phyloP scores from a whole-genome alignment of 2,797 vertebrate species.

The Brachymystax lenok region DNA sequence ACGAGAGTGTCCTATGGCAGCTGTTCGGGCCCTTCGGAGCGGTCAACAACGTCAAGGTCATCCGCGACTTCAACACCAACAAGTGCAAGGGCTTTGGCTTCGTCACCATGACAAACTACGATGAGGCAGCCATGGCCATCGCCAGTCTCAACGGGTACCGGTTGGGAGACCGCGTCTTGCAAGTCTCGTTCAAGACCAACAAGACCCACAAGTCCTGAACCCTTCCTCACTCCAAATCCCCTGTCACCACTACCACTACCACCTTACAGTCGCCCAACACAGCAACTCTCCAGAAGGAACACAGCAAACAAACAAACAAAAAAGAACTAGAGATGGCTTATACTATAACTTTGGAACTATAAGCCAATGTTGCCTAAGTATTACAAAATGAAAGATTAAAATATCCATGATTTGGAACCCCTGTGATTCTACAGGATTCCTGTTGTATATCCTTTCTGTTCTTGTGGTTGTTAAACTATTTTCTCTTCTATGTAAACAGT shows the following conservation, averaged over 20 bases:
- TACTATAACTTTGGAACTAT: conserved; percentile 99
- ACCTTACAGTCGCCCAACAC: conserved; percentile 79
- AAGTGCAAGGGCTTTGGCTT: conserved; percentile 99
- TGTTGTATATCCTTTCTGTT: conserved; percentile 82
- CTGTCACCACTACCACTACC: conserved; percentile 50
- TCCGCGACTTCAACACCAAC: conserved; percentile 99
- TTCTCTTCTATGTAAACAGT: conserved; percentile 84
- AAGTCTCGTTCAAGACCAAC: conserved; percentile 99
- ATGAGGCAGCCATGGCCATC: conserved; percentile 99
- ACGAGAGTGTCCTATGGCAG: conserved; percentile 99
- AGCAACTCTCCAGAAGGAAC: conserved; percentile 77
- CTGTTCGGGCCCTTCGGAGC: conserved; percentile 98
- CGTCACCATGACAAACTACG: conserved; percentile 99
- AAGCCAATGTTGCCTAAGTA: conserved; percentile 99
- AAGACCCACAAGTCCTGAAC: conserved; percentile 99
- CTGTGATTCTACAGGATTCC: conserved; percentile 94
- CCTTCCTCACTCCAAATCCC: conserved; percentile 37
- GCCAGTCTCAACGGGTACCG: conserved; percentile 99
- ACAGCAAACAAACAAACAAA: conserved; percentile 72
- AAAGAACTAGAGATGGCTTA: conserved; percentile 99
- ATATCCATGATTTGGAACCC: conserved; percentile 85
- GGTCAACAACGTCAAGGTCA: conserved; percentile 99
- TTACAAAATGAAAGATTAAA: conserved; percentile 90
- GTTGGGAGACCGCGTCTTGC: conserved; percentile 98
- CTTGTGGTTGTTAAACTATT: conserved; percentile 78